Evolutionary conservation across 2,888 invertebrate species (phyloP).

Genomic region (Brachypterus glaber): DNA sequence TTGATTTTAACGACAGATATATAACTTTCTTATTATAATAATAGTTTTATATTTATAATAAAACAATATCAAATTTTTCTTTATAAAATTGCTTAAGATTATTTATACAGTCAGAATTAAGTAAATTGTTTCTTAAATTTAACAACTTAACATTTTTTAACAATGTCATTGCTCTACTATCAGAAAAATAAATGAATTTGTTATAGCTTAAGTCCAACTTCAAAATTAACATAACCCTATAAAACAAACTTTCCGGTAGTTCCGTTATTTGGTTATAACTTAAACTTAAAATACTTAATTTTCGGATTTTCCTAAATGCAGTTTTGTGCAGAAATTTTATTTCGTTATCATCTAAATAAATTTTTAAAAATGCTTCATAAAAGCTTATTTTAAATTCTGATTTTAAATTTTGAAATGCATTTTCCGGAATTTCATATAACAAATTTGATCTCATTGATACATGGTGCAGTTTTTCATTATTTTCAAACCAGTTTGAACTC

Average conservation of each 20-base stretch:
- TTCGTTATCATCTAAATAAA: not conserved
- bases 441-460: not conserved
- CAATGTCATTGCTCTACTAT: not conserved
- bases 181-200: slow-evolving; percentile 1
- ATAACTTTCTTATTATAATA: no score
- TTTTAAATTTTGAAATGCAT: not conserved
- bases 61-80: not conserved
- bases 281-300: not conserved
- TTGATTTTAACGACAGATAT: no score
- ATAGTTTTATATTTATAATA: no score
- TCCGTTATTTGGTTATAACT: not conserved
- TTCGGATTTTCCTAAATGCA: not conserved
- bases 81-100: not conserved
- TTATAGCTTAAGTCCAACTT: not conserved
- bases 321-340: not conserved
- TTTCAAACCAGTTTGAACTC: not conserved
- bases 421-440: not conserved
- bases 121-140: not conserved
- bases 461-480: not conserved
- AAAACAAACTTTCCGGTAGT: not conserved
- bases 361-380: not conserved
- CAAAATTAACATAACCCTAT: not conserved
- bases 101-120: not conserved
- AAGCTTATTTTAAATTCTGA: not conserved
- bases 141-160: not conserved